These are phyloP conservation scores for Sebastes steindachneri DNA, from an alignment of 2,797 vertebrate species.

Conservation along the genomic window DNA sequence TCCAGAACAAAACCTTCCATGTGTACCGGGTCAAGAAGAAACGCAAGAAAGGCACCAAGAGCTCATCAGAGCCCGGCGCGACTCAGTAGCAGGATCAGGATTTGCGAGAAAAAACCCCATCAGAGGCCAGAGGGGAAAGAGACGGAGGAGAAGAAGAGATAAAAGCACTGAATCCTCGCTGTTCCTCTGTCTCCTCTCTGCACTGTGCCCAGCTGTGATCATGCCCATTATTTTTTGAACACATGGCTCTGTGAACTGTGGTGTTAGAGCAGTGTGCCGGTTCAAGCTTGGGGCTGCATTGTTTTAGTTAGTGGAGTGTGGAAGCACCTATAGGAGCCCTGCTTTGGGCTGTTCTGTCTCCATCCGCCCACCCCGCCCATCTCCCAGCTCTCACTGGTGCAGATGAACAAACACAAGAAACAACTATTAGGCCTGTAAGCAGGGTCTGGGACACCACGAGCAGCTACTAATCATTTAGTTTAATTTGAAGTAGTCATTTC, in stretches of 20 bases:
- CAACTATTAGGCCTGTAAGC: neutral
- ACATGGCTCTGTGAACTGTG: slow-evolving; percentile 34
- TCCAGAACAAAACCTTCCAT: slow-evolving; percentile 96
- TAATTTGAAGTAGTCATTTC: neutral
- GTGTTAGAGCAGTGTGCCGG: slow-evolving; percentile 7
- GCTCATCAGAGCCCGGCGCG: slow-evolving; percentile 26
- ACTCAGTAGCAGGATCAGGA: slow-evolving; percentile 35
- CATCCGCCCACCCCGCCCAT: neutral
- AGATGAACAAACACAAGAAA: slow-evolving; percentile 5
- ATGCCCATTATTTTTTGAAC: slow-evolving; percentile 57
- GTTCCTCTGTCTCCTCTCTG: slow-evolving; percentile 35
- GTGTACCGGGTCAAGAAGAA: slow-evolving; percentile 90
- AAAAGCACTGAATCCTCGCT: slow-evolving; percentile 17
- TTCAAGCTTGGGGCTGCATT: slow-evolving; percentile 12
- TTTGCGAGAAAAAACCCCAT: neutral
- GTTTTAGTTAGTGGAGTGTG: slow-evolving; percentile 27
- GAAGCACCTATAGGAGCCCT: slow-evolving; percentile 11
- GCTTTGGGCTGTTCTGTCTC: neutral
- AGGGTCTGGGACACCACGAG: neutral
- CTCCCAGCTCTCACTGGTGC: neutral
- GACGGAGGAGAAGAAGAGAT: slow-evolving; percentile 13
- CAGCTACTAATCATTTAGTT: neutral
- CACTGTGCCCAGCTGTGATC: slow-evolving; percentile 46
- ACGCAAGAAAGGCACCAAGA: slow-evolving; percentile 72
- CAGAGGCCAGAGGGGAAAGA: slow-evolving; percentile 29